phyloP scores from a whole-genome alignment of 1,140 invertebrate species.

The Drosophila setifemur region DNA sequence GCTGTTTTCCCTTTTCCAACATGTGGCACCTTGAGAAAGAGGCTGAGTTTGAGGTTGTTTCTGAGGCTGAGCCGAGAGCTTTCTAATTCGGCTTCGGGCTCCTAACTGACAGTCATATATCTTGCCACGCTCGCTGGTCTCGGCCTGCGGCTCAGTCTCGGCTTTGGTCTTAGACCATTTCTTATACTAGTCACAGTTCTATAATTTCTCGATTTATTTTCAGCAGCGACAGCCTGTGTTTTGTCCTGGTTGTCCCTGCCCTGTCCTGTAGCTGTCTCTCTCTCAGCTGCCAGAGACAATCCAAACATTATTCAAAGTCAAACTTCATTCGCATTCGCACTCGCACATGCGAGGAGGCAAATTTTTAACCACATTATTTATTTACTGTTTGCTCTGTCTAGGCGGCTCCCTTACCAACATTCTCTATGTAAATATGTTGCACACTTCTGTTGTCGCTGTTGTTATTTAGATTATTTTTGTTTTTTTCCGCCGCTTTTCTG shows the following conservation, averaged over 20 bases:
- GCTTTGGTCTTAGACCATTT: slow-evolving; percentile 57
- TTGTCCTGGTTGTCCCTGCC: slow-evolving; percentile 40
- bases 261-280: slow-evolving; percentile 32
- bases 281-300: slow-evolving; percentile 73
- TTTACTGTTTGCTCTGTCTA: slow-evolving; percentile 66
- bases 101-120: slow-evolving; percentile 72
- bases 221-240: slow-evolving; percentile 52
- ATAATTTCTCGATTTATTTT: slow-evolving; percentile 80
- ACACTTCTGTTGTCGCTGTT: slow-evolving; percentile 55
- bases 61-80: slow-evolving; percentile 21
- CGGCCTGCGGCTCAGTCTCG: background rate
- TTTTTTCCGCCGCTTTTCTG: slow-evolving; percentile 20
- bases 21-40: slow-evolving; percentile 65
- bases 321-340: slow-evolving; percentile 75
- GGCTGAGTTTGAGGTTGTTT: slow-evolving; percentile 6
- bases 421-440: slow-evolving; percentile 69
- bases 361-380: slow-evolving; percentile 81
- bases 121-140: slow-evolving; percentile 61
- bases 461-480: slow-evolving; percentile 49
- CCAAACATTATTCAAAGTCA: slow-evolving; percentile 81
- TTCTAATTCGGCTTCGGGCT: slow-evolving; percentile 33
- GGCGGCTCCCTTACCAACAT: background rate
- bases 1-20: slow-evolving; percentile 38
- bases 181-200: slow-evolving; percentile 80
- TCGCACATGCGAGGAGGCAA: slow-evolving; percentile 41